Conservation (phyloP, 2,113 vertebrate species). For the Oriolus oriolus region DNA sequence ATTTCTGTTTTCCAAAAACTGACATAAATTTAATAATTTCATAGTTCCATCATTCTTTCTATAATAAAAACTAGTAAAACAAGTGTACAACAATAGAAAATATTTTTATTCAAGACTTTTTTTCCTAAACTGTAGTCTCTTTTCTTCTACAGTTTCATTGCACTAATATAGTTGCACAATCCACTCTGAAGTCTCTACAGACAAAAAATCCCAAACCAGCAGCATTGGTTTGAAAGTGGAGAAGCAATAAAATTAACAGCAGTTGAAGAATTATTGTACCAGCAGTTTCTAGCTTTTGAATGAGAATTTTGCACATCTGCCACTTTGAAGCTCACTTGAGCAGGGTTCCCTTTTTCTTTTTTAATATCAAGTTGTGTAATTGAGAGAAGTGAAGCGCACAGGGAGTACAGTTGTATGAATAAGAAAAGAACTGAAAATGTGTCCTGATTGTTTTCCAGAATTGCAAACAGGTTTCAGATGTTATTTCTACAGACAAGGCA, state of each 20-base stretch:
- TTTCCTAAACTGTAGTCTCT: background rate
- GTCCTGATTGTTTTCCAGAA: slow-evolving; percentile 63
- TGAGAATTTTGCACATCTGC: slow-evolving; percentile 56
- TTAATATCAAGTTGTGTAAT: slow-evolving; percentile 52
- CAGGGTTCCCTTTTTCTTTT: slow-evolving; percentile 8
- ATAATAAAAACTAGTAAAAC: background rate
- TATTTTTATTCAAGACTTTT: background rate
- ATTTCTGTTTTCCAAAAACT: background rate
- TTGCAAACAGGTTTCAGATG: slow-evolving; percentile 57
- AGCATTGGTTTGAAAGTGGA: background rate
- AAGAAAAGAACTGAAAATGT: slow-evolving; percentile 58
- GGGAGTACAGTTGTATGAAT: slow-evolving; percentile 40
- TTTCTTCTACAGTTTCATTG: background rate
- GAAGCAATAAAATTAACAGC: background rate
- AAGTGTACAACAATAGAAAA: background rate
- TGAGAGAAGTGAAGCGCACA: slow-evolving; percentile 50
- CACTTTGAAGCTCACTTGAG: slow-evolving; percentile 53
- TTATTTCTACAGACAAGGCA: slow-evolving; percentile 31
- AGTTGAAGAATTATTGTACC: slow-evolving; percentile 20
- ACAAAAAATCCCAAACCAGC: background rate
- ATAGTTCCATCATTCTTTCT: background rate
- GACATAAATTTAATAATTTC: background rate
- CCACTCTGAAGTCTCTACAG: background rate
- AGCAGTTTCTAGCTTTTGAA: slow-evolving; percentile 30
- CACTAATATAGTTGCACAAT: background rate